These are phyloP conservation scores for Heliconius aoede DNA, from an alignment of 2,888 invertebrate genomes.

Conservation along the genomic window DNA sequence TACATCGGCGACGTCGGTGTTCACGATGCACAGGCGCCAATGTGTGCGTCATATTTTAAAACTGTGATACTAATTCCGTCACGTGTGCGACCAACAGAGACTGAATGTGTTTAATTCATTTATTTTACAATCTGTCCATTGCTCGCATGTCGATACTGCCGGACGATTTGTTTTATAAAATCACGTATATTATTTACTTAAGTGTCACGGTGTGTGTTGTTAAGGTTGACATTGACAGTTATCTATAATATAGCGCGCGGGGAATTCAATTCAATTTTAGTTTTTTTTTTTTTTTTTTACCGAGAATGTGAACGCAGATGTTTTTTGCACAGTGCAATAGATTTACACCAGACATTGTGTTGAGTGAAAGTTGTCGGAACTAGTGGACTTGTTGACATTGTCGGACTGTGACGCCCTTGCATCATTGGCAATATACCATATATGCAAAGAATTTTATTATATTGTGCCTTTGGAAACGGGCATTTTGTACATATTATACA, in stretches of 20 bases:
- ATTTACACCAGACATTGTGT: constrained; percentile 44
- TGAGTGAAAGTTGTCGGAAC: constrained; percentile 70
- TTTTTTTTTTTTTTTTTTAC: constrained; percentile 20
- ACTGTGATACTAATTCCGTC: constrained; percentile 51
- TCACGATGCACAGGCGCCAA: constrained; percentile 52
- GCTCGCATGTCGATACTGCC: constrained; percentile 45
- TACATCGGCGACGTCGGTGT: constrained; percentile 26
- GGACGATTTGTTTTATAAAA: constrained; percentile 40
- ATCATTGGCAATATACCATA: constrained; percentile 71
- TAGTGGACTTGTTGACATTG: constrained; percentile 67
- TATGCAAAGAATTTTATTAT: constrained; percentile 62
- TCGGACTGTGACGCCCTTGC: constrained; percentile 63
- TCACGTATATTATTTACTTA: constrained; percentile 54
- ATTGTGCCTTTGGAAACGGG: constrained; percentile 62
- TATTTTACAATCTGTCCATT: constrained; percentile 51
- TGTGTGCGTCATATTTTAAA: constrained; percentile 62
- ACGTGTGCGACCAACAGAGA: constrained; percentile 34
- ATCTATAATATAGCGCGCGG: constrained; percentile 61
- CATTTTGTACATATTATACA: constrained; percentile 37
- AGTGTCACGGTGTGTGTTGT: constrained; percentile 49
- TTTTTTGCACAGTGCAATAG: constrained; percentile 44
- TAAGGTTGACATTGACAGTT: constrained; percentile 66
- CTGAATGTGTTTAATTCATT: constrained; percentile 51
- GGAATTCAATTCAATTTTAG: constrained; percentile 59
- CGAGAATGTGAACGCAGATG: constrained; percentile 43